phyloP scores from a whole-genome alignment of 2,888 invertebrate genomes.

The Caenorhabditis sp. region DNA sequence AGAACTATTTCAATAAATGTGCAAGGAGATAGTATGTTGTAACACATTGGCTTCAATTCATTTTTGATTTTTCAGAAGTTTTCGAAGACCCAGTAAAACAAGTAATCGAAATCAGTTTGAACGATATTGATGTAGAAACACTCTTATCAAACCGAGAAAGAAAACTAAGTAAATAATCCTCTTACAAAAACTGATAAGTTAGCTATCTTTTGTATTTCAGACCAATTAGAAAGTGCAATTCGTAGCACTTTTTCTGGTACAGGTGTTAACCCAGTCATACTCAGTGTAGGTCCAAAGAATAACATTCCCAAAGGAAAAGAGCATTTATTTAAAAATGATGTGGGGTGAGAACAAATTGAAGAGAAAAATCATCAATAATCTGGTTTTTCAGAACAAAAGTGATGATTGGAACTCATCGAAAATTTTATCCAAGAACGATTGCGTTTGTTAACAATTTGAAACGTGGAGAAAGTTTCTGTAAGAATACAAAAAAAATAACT shows the following conservation, averaged over 20 bases:
- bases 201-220: conserved; percentile 14
- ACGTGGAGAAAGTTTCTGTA: conserved; percentile 30
- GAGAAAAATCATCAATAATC: background rate
- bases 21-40: conserved; percentile 49
- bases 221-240: conserved; percentile 53
- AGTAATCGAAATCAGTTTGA: conserved; percentile 57
- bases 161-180: conserved; percentile 41
- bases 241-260: conserved; percentile 61
- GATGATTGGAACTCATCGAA: conserved; percentile 49
- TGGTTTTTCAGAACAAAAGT: conserved; percentile 40
- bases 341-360: conserved; percentile 27
- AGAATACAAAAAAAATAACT: conserved; percentile 21
- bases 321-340: conserved; percentile 38
- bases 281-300: conserved; percentile 49
- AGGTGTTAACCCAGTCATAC: conserved; percentile 66
- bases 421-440: conserved; percentile 46
- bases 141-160: conserved; percentile 53
- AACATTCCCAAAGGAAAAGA: conserved; percentile 36
- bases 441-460: conserved; percentile 39
- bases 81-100: conserved; percentile 53
- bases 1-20: conserved; percentile 59
- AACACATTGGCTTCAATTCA: background rate
- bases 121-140: conserved; percentile 64
- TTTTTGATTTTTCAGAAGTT: conserved; percentile 25
- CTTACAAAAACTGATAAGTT: background rate